Evolutionary conservation across 2,113 vertebrate species (phyloP).

Genomic region (Dromas ardeola): DNA sequence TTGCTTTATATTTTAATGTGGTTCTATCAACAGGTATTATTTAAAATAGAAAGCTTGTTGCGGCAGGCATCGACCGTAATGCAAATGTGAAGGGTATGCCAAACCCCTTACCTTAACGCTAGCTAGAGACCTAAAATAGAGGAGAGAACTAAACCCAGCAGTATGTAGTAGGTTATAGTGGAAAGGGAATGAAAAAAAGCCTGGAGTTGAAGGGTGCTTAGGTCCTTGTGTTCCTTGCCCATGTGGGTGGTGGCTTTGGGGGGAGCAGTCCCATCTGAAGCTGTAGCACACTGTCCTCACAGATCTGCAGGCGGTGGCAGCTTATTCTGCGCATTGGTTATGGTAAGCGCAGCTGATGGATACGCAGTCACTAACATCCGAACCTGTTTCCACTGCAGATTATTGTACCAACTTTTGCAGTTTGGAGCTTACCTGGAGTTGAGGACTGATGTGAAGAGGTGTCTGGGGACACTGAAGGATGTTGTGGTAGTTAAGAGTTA

Average conservation of each 20-base stretch:
- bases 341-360: accelerated
- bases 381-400: accelerated
- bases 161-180: too few relatives aligned
- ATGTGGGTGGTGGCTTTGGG: not conserved
- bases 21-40: not conserved
- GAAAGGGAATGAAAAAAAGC: not conserved
- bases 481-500: accelerated
- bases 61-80: not conserved
- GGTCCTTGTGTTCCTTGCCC: not conserved
- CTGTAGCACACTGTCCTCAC: accelerated
- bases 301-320: not conserved
- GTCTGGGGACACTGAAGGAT: not conserved
- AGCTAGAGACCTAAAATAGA: not conserved
- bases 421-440: not conserved
- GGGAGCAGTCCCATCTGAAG: accelerated
- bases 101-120: not conserved
- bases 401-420: not conserved
- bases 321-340: not conserved
- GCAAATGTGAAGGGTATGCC: not conserved
- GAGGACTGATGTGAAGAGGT: not conserved
- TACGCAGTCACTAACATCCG: accelerated
- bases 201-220: not conserved
- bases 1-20: not conserved
- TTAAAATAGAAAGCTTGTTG: not conserved
- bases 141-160: not conserved